Conservation (phyloP, 1,140 invertebrate genomes). For the Anastrepha obliqua region DNA sequence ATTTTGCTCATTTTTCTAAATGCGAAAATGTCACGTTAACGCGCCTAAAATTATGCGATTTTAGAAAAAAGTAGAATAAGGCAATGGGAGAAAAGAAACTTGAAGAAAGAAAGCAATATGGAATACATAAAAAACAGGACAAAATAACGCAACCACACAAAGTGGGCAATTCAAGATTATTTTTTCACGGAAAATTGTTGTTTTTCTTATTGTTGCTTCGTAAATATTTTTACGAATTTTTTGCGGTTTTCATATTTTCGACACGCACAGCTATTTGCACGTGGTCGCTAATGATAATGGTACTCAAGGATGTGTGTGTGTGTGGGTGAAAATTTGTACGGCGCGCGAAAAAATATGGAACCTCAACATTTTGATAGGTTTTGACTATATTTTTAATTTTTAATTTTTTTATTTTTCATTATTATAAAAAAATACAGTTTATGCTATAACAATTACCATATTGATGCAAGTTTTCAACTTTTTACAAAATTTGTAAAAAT, state of each 20-base stretch:
- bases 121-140: background rate
- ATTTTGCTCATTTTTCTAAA: background rate
- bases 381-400: no score
- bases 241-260: background rate
- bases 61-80: background rate
- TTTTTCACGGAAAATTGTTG: constrained; percentile 13
- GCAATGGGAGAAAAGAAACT: background rate
- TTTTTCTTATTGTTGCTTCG: background rate
- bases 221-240: background rate
- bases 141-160: background rate
- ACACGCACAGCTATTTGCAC: background rate
- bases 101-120: background rate
- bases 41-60: background rate
- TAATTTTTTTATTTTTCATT: no score
- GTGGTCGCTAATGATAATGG: background rate
- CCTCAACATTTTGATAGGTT: no score
- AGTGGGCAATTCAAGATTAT: constrained; percentile 1
- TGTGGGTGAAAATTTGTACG: no score
- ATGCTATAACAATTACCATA: no score
- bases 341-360: no score
- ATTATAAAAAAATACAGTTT: no score
- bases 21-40: background rate
- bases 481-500: no score
- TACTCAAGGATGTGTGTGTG: no score
- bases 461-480: no score